Percentiles rank a stretch among this genome's conserved stretches.
Evolutionary conservation across 2,888 invertebrate genomes (phyloP).

Genomic region (Tipula confusa): DNA sequence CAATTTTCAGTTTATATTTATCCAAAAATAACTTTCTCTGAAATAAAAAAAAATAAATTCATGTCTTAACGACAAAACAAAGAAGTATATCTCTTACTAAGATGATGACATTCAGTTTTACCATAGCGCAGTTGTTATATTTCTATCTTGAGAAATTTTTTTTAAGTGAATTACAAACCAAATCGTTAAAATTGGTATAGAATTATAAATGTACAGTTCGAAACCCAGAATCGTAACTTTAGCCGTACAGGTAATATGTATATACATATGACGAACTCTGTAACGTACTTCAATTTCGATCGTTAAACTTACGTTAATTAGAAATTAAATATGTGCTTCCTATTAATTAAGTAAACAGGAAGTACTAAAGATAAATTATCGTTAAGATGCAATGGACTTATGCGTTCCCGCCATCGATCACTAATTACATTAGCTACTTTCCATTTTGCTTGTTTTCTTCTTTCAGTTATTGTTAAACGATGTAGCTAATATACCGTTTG

Average conservation of each 20-base stretch:
- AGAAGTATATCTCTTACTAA: neutral
- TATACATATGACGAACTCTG: neutral
- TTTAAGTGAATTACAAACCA: neutral
- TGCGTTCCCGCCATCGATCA: neutral
- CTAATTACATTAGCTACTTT: neutral
- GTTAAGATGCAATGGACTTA: neutral
- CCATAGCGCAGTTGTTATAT: neutral
- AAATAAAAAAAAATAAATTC: neutral
- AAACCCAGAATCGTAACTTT: neutral
- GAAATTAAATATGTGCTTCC: neutral
- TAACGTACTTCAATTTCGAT: neutral
- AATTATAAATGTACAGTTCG: no score
- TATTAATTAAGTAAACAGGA: neutral
- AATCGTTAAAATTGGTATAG: neutral
- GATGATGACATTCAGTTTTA: slow-evolving; percentile 20
- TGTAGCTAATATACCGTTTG: no score
- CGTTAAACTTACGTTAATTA: neutral
- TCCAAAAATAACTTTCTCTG: slow-evolving; percentile 6
- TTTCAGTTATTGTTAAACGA: neutral
- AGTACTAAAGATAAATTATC: neutral
- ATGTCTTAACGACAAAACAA: slow-evolving; percentile 12
- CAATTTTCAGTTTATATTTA: neutral
- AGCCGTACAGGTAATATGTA: no score
- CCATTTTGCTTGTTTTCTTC: neutral
- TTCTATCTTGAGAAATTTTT: neutral